A percentile compares a stretch with the other conserved stretches of the same genome.
These are phyloP conservation scores for Eurosta solidaginis DNA, from an alignment of 1,140 invertebrate genomes.

Conservation along the genomic window DNA sequence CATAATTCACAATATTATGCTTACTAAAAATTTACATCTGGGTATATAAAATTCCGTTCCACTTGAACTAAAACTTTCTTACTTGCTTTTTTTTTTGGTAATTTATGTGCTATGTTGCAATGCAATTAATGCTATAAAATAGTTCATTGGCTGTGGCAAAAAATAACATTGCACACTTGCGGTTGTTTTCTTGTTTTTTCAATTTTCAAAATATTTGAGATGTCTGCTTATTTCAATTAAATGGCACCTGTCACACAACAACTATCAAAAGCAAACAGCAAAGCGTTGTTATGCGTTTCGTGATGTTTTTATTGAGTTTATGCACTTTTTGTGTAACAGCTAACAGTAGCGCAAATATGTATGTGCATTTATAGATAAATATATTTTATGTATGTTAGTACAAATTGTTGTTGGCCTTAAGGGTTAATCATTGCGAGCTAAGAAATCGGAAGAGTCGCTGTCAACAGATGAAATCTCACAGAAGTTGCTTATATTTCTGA, in stretches of 20 bases:
- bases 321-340: not conserved
- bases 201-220: constrained; percentile 2
- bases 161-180: not conserved
- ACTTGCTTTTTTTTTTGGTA: too few relatives aligned
- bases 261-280: not conserved
- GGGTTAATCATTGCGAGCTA: not conserved
- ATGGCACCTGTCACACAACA: not conserved
- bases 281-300: not conserved
- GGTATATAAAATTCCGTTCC: too few relatives aligned
- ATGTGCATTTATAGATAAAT: not conserved
- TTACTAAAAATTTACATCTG: too few relatives aligned
- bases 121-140: not conserved
- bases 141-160: not conserved
- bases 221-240: not conserved
- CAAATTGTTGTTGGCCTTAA: not conserved
- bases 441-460: not conserved
- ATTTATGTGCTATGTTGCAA: not conserved
- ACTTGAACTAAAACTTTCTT: too few relatives aligned
- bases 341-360: not conserved
- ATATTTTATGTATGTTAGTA: not conserved
- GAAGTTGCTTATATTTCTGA: too few relatives aligned
- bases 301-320: not conserved
- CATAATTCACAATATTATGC: too few relatives aligned
- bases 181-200: not conserved
- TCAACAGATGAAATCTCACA: too few relatives aligned